Evolutionary conservation across 2,797 vertebrate genomes (phyloP), one percentile per base, ranked within the genome.

Genomic region (Spondyliosoma cantharus): DNA sequence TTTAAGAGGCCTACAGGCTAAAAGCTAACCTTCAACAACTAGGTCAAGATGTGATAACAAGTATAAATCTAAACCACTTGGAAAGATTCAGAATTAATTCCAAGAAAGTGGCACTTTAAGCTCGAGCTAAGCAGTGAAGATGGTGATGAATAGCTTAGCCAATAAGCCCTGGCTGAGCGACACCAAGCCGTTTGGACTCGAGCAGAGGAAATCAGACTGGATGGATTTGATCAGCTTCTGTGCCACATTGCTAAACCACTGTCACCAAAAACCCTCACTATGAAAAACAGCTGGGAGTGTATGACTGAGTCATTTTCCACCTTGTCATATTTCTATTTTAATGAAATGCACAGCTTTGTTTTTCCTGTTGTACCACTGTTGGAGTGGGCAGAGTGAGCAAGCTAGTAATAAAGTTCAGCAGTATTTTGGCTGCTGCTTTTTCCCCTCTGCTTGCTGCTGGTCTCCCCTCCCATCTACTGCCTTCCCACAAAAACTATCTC

Each of bases 41-140:
- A 60, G 84, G 88, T 86, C 89, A 86, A 22, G 57, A 86, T 53
- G 82, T 67, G 72, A 85, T 83, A 53, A 73, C 61, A 65, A 65
- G 0, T 29, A 69, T 15, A 71, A 77, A 80, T 43, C 60, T 54
- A 76, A 84, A 81, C 78, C 81, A 81, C 63, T 75, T 63, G 67
- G 68, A 82, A 74, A 81, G 68, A 82, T 48, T 83, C 48, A 13
- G 77, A 78, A 83, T 87, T 83, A 76, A 91, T 86, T 91, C 74
- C 37, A 67, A 86, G 63, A 86, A 87, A 86, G 73, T 78, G 63
- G 56, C 66, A 58, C 70, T 86, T 75, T 87, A 84, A 90, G 84
- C 85, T 70, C 2, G 3, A 63, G 69, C 76, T 86, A 42, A 89
- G 83, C 77, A 17, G 81, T 29, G 50, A 52, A 45, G 61, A 69